Evolutionary conservation across 1,140 invertebrate species (phyloP), one percentile per base, ranked within the genome.

Genomic region (Hylaeus anthracinus): DNA sequence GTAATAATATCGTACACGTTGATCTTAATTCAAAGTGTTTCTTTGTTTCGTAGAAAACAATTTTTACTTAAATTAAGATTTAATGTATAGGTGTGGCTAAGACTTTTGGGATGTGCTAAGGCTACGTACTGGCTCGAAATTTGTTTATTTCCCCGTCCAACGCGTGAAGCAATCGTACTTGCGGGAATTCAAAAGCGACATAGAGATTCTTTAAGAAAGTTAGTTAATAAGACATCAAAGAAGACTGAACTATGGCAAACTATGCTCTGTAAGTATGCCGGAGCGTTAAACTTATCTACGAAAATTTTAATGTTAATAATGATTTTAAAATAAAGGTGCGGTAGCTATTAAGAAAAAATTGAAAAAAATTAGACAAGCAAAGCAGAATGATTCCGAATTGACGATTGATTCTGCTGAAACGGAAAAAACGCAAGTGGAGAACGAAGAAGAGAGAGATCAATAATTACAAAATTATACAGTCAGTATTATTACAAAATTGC

Each of bases 341-440:
- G 82, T 91, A 79, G 84, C 85, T 5, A 79, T 91, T 67, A 91
- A 90, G 26, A 91, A 88, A 43, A 90, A 90, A 76, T 80, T 90
- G 39, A 88, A 78, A 70, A 89, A 70, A 67, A 80, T 90, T 66
- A 85, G 88, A 37, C 69, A 84, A 78, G 72, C 69, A 14, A 89
- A 88, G 58, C 72, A 58, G 43, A 77, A 58, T 5, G 58, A 84
- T 53, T 37, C 55, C 61, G 66, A 51, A 65, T 26, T 26, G 37
- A 8, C n/a, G 14, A 58, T 12, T 15, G 61, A 76, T 72, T 41
- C 63, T 61, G 14, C 39, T 53, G 48, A 77, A 67, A 67, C 15
- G 58, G 48, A 82, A 10, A 3, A 5, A 53, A 43, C 10, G 43
- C 37, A 66, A 9, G 67, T 69, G 14, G 10, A 45, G 8, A 43